Evolutionary conservation across 2,797 vertebrate species (phyloP), one percentile per base, ranked within the genome.

Genomic region (Salarias fasciatus): DNA sequence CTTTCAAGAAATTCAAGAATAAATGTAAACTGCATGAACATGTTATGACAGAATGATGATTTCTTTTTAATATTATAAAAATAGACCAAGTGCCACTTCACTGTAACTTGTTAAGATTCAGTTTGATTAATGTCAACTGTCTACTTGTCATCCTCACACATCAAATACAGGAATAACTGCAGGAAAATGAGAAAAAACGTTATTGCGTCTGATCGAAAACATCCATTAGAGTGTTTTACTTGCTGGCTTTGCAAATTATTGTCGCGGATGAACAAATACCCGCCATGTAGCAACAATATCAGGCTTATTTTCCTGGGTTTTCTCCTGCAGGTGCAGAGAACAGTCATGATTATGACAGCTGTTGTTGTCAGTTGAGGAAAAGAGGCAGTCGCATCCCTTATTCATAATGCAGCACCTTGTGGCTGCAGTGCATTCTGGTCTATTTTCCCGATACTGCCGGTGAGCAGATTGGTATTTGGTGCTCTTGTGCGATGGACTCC

Each of bases 381-480:
- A 63, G 10, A 41, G 38, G 57, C 44, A 59, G 47, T 72, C 40
- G 46, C 72, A 75, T 72, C 76, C 52, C 49, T 78, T 74, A 78
- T 80, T 80, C 69, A 79, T 60, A 72, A 63, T 28, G 12, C 53
- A 52, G 44, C 52, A 56, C 75, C 52, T 56, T 55, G 53, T 60
- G 56, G 59, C 68, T 72, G 64, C 68, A 68, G 42, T 75, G 62
- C 68, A 68, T 77, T 74, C 63, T 72, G 76, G 65, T 63, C 73
- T 79, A 70, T 81, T 79, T 79, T 72, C 64, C 64, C 79, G 59
- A 68, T 55, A 56, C 53, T 77, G 71, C 70, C 72, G 63, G 37
- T 6, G 9, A 31, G 53, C 45, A 68, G 63, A 79, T 68, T 62
- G 43, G 44, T 72, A 75, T 77, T 56, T 63, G 40, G 24, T 64